A percentile compares a stretch with the other conserved stretches of the same genome.
phyloP scores from a whole-genome alignment of 1,140 invertebrate genomes.

The Leguminivora glycinivorella region DNA sequence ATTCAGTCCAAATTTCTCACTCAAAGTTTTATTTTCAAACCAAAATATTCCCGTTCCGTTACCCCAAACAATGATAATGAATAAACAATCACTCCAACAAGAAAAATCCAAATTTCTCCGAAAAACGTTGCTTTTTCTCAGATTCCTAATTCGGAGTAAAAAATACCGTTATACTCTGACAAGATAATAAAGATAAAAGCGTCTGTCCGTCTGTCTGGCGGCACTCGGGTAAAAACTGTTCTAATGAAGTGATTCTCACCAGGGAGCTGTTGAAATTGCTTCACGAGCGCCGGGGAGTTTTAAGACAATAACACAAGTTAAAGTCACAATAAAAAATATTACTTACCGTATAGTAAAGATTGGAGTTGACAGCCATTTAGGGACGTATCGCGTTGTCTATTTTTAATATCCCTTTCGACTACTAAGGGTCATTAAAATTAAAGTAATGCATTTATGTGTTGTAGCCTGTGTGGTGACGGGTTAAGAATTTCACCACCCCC shows the following conservation, averaged over 20 bases:
- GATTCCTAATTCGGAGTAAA: conserved; percentile 6
- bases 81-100: not conserved
- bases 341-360: too few relatives aligned
- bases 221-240: conserved; percentile 8
- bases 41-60: not conserved
- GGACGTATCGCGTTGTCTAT: too few relatives aligned
- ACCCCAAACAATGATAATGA: not conserved
- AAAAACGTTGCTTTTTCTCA: not conserved
- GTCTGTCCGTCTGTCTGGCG: not conserved
- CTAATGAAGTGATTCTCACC: conserved; percentile 23
- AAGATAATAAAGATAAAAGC: conserved; percentile 14
- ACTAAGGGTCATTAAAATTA: too few relatives aligned
- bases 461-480: too few relatives aligned
- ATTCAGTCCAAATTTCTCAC: not conserved
- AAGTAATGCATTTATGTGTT: too few relatives aligned
- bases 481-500: too few relatives aligned
- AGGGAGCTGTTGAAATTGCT: not conserved
- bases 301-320: too few relatives aligned
- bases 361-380: too few relatives aligned
- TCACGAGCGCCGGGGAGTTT: not conserved
- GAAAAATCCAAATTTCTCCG: conserved; percentile 4
- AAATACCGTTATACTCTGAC: conserved; percentile 16
- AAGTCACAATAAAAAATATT: too few relatives aligned
- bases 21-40: not conserved
- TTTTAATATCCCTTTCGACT: too few relatives aligned